Percentiles rank a stretch among this genome's conserved stretches.
phyloP scores from a whole-genome alignment of 2,888 invertebrate genomes.

The Apodemia duryi region DNA sequence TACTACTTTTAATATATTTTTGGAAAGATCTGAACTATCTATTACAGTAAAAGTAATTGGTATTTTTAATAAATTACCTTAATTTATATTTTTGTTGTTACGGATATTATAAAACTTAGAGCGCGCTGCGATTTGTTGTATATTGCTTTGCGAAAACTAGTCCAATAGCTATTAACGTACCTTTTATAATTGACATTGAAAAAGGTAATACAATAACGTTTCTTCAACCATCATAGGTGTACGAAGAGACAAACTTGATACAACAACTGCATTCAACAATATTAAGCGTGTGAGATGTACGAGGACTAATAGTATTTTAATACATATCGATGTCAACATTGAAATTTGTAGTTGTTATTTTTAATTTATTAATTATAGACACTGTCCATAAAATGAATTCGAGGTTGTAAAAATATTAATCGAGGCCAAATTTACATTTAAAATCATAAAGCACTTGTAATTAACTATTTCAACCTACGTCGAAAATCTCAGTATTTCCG shows the following conservation, averaged over 20 bases:
- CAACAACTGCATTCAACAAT: neutral
- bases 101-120: neutral
- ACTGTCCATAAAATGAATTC: constrained; percentile 33
- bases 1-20: neutral
- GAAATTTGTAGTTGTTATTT: neutral
- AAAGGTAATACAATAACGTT: constrained; percentile 2
- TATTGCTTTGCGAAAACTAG: constrained; percentile 59
- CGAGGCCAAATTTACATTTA: constrained; percentile 43
- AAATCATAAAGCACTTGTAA: constrained; percentile 12
- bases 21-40: neutral
- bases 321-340: neutral
- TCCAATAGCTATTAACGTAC: constrained; percentile 46
- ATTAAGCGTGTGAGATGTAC: neutral
- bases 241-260: constrained; percentile 28
- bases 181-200: constrained; percentile 48
- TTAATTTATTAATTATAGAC: neutral
- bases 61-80: neutral
- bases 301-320: neutral
- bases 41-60: neutral
- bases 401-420: constrained; percentile 51
- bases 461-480: neutral
- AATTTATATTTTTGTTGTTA: neutral
- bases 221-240: constrained; percentile 30
- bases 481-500: neutral
- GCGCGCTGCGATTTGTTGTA: constrained; percentile 51